A percentile compares a stretch with the other conserved stretches of the same genome.
Conservation (phyloP, 35 echinoderm and acorn worm genomes). For the Patiria miniata region DNA sequence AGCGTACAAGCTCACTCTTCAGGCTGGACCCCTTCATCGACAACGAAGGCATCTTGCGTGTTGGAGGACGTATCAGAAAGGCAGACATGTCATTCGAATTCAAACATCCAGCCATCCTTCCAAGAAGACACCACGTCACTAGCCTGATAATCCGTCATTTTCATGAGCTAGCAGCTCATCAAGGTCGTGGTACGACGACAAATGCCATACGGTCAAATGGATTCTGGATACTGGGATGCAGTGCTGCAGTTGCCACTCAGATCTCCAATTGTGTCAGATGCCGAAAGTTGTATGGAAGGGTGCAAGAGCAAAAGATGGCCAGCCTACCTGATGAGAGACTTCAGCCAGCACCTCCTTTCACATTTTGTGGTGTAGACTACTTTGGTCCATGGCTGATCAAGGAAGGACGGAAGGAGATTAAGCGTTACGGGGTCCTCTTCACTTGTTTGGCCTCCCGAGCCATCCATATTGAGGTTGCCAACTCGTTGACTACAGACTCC, state of each 20-base stretch:
- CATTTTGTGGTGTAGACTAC: slow-evolving; percentile 52
- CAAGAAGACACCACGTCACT: slow-evolving; percentile 43
- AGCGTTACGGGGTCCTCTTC: slow-evolving; percentile 73
- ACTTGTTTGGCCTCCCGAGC: slow-evolving; percentile 67
- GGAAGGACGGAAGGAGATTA: slow-evolving; percentile 47
- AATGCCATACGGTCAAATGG: background rate
- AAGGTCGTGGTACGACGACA: slow-evolving; percentile 49
- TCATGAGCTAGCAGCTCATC: slow-evolving; percentile 58
- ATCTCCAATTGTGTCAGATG: no score
- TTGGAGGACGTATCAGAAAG: slow-evolving; percentile 23
- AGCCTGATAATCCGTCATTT: slow-evolving; percentile 43
- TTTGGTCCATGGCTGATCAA: slow-evolving; percentile 73
- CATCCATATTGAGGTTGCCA: slow-evolving; percentile 55
- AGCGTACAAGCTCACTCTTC: background rate
- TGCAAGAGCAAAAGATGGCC: slow-evolving; percentile 88
- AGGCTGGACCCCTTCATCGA: slow-evolving; percentile 25
- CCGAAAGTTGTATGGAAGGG: no score
- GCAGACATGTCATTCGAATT: background rate
- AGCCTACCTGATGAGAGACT: slow-evolving; percentile 56
- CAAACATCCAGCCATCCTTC: no score
- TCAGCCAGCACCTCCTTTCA: slow-evolving; percentile 54
- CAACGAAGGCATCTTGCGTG: background rate
- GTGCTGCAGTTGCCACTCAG: slow-evolving; percentile 56
- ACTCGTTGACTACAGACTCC: slow-evolving; percentile 29
- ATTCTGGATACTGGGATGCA: slow-evolving; percentile 64